Conservation (phyloP, 1,140 invertebrate species). For the Saccostrea glomerata region DNA sequence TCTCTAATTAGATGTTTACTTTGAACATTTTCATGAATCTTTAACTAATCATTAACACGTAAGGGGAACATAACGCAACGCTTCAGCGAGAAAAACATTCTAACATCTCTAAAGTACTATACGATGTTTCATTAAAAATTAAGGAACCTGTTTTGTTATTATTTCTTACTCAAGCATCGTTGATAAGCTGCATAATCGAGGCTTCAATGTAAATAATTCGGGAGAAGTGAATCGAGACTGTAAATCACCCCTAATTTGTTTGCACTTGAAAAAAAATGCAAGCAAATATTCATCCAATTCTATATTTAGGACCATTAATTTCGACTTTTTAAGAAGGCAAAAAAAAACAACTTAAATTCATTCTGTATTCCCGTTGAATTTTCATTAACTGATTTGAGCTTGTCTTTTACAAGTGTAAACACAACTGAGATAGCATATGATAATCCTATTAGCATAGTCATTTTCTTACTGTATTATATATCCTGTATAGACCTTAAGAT, state of each 20-base stretch:
- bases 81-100: conserved; percentile 5
- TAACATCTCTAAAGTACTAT: background rate
- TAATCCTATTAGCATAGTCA: background rate
- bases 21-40: conserved; percentile 36
- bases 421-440: background rate
- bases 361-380: background rate
- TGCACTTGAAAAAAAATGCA: conserved; percentile 5
- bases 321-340: background rate
- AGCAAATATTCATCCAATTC: conserved; percentile 17
- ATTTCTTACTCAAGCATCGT: background rate
- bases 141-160: background rate
- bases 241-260: conserved; percentile 29
- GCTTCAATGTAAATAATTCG: conserved; percentile 21
- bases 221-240: background rate
- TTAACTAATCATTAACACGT: conserved; percentile 25
- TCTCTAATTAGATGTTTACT: conserved; percentile 25
- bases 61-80: background rate
- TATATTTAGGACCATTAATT: background rate
- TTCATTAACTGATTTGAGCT: background rate
- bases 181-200: conserved; percentile 19
- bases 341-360: background rate
- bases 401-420: background rate
- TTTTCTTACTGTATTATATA: background rate
- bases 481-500: background rate
- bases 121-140: conserved; percentile 18